Conservation (phyloP, 2,888 invertebrate genomes). For the Vanessa cardui region DNA sequence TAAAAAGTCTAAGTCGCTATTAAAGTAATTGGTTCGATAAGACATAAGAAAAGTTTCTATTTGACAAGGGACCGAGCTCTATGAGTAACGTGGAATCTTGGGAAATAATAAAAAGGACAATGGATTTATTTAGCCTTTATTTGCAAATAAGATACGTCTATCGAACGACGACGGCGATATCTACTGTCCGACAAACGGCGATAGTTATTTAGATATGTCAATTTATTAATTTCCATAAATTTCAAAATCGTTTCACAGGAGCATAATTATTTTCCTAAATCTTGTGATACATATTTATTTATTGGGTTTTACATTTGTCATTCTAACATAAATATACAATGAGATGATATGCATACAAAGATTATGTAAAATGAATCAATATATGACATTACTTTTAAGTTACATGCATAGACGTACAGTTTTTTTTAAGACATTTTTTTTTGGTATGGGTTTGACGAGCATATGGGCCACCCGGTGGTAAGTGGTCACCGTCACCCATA, state of each 20-base stretch:
- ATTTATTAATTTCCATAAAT: neutral
- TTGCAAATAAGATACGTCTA: constrained; percentile 54
- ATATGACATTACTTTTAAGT: too few relatives aligned
- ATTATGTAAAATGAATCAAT: too few relatives aligned
- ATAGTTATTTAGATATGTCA: constrained; percentile 12
- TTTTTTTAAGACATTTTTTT: neutral
- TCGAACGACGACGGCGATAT: too few relatives aligned
- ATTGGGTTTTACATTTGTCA: too few relatives aligned
- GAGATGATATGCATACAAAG: too few relatives aligned
- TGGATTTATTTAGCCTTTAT: constrained; percentile 63
- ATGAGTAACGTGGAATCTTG: constrained; percentile 66
- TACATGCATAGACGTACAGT: neutral
- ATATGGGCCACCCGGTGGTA: too few relatives aligned
- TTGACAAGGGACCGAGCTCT: constrained; percentile 74
- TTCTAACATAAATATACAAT: too few relatives aligned
- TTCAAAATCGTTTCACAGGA: too few relatives aligned
- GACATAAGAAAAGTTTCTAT: constrained; percentile 75
- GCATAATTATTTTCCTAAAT: too few relatives aligned
- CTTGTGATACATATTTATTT: too few relatives aligned
- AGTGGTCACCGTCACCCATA: too few relatives aligned
- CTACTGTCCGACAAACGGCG: constrained; percentile 34
- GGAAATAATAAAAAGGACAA: constrained; percentile 63
- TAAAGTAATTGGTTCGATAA: constrained; percentile 78
- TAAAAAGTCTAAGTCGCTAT: constrained; percentile 58
- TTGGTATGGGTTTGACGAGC: too few relatives aligned